Base-by-base conservation (phyloP, 2,797 vertebrate species). In the Florisuga fusca region DNA sequence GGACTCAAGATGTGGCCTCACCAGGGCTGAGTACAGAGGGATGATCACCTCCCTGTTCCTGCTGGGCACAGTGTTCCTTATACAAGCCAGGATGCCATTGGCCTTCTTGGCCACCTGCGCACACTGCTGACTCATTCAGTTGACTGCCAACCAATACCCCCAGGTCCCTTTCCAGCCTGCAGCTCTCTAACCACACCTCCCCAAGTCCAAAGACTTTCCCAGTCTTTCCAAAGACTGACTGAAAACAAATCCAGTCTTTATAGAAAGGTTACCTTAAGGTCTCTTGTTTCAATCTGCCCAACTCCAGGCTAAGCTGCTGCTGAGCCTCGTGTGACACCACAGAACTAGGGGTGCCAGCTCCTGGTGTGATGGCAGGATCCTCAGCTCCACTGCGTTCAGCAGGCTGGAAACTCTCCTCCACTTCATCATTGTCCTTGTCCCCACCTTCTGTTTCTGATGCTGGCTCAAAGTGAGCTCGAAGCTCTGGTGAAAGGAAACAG, bases 391-490 rank as follows among this genome's bases (percentile, higher is more conserved):
- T 87, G 4, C 93, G 96, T 31, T 98, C 96, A 29, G 96, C 94
- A 1, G 96, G 97, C 8, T 96, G 96, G 61, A 97, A 98, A 81
- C 98, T 97, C n/a, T 98, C 98, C 89, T 98, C 95, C 54, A 96
- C 97, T 75, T 99, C 98, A 3, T 98, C 97, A 1, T 74, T 89
- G 1, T 99, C 99, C 89, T 99, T 99, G 79, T 99, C 98, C 3
- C 97, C 98, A 12, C 98, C 98, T 95, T 99, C 98, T 0, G 97
- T 98, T 97, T 99, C 99, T 2, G 98, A 99, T 1, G 98, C 96
- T 12, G 99, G 98, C 55, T 99, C 99, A 43, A 99, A 99, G 97
- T 99, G 99, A 79, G 98, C 98, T 93, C 81, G 98, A 88, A 99
- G 98, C 97, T 99, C 99, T 99, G 90, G 31, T 22, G n/a, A 71